Evolutionary conservation across 1,140 invertebrate species (phyloP).

Genomic region (Calephelis nemesis): DNA sequence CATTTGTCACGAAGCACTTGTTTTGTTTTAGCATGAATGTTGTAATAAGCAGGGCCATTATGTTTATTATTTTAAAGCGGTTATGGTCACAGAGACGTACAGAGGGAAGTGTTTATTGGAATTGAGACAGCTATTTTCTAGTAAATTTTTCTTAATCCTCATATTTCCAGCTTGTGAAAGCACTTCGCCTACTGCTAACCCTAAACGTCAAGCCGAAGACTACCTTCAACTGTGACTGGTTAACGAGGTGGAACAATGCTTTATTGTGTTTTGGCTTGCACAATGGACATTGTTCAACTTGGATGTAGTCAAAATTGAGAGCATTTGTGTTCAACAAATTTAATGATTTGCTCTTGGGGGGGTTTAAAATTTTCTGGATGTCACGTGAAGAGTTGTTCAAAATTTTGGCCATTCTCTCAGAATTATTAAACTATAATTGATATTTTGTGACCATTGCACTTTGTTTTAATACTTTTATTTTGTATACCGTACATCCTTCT

Average conservation of each 20-base stretch:
- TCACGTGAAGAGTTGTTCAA: constrained; percentile 69
- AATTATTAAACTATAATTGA: neutral
- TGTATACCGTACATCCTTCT: neutral
- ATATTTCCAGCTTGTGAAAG: neutral
- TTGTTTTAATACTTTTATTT: constrained; percentile 4
- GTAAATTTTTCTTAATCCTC: neutral
- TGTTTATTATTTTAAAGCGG: constrained; percentile 40
- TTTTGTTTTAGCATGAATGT: constrained; percentile 18
- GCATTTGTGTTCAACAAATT: constrained; percentile 48
- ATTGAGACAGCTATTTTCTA: neutral
- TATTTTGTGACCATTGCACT: constrained; percentile 3
- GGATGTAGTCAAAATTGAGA: constrained; percentile 46
- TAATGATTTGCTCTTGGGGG: constrained; percentile 59
- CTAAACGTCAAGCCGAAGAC: neutral
- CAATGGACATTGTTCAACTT: constrained; percentile 58
- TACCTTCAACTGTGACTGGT: constrained; percentile 49
- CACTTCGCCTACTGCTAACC: constrained; percentile 1
- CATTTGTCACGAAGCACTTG: constrained; percentile 16
- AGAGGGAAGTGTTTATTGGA: neutral
- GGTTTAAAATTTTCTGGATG: constrained; percentile 55
- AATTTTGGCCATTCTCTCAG: constrained; percentile 19
- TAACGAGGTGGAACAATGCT: constrained; percentile 61
- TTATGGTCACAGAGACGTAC: constrained; percentile 37
- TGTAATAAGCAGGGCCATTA: constrained; percentile 19
- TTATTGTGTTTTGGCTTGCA: constrained; percentile 62